These are phyloP conservation scores for Orthosia gracilis DNA, from an alignment of 2,888 invertebrate species.

Conservation along the genomic window DNA sequence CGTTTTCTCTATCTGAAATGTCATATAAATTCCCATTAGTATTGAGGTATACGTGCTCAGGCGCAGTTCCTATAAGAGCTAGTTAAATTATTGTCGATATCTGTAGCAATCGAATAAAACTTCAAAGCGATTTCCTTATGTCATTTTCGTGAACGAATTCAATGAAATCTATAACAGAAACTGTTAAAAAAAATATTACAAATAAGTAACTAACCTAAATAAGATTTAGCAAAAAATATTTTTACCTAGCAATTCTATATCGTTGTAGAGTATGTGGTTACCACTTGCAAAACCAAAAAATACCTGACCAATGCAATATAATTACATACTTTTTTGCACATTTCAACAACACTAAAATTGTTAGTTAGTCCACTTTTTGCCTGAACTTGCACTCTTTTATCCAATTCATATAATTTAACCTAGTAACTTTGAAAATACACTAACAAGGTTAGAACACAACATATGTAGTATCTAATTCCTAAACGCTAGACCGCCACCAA, in stretches of 20 bases:
- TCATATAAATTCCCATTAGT: slow-evolving; percentile 57
- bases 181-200: too few relatives aligned
- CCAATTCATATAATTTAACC: slow-evolving; percentile 4
- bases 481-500: slow-evolving; percentile 23
- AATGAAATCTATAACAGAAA: too few relatives aligned
- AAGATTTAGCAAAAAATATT: too few relatives aligned
- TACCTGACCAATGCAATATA: slow-evolving; percentile 13
- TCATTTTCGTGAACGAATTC: neutral
- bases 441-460: slow-evolving; percentile 40
- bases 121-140: neutral
- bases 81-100: slow-evolving; percentile 9
- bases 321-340: neutral
- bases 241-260: too few relatives aligned
- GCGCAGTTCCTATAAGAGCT: slow-evolving; percentile 31
- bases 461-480: neutral
- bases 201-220: too few relatives aligned
- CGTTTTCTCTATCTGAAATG: slow-evolving; percentile 43
- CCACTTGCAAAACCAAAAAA: neutral
- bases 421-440: slow-evolving; percentile 51
- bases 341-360: slow-evolving; percentile 3
- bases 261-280: neutral
- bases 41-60: slow-evolving; percentile 49
- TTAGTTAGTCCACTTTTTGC: slow-evolving; percentile 7
- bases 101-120: neutral
- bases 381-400: slow-evolving; percentile 6